A percentile compares a stretch with the other conserved stretches of the same genome.
phyloP scores from a whole-genome alignment of 2,797 vertebrate genomes.

The Odontamblyopus lacepedii region DNA sequence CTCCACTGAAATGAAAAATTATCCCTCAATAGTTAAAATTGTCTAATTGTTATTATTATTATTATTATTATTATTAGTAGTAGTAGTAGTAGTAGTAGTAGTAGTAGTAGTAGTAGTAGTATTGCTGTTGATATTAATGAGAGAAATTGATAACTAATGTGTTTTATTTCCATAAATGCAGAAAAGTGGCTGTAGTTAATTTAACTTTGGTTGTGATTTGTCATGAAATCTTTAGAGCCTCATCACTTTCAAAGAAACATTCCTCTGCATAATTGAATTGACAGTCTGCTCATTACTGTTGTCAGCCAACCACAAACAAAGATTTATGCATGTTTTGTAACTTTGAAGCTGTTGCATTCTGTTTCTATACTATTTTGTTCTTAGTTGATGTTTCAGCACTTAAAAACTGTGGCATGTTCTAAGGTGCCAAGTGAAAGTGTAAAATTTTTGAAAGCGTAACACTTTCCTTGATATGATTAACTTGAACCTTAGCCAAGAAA shows the following conservation, averaged over 20 bases:
- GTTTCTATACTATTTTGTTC: neutral
- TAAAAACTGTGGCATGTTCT: constrained; percentile 21
- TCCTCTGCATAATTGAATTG: constrained; percentile 1
- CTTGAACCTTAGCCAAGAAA: constrained; percentile 12
- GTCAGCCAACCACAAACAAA: neutral
- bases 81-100: too few species aligned
- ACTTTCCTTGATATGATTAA: constrained; percentile 23
- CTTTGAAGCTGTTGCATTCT: constrained; percentile 14
- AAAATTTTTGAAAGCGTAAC: constrained; percentile 11
- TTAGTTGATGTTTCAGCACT: constrained; percentile 12
- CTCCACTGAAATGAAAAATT: too few species aligned
- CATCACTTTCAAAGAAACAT: neutral
- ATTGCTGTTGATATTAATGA: too few species aligned
- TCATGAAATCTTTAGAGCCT: neutral
- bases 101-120: too few species aligned
- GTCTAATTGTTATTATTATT: too few species aligned
- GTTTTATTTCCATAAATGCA: too few species aligned
- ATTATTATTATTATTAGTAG: too few species aligned
- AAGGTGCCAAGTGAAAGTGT: constrained; percentile 20
- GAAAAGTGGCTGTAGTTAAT: neutral
- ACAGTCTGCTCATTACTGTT: constrained; percentile 1
- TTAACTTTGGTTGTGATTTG: constrained; percentile 8
- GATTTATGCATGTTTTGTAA: constrained; percentile 14
- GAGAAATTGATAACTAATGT: too few species aligned
- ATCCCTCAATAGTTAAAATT: neutral